Percentiles rank a stretch among this genome's conserved stretches.
phyloP scores from a whole-genome alignment of 1,140 invertebrate species.

The Fopius arisanus region DNA sequence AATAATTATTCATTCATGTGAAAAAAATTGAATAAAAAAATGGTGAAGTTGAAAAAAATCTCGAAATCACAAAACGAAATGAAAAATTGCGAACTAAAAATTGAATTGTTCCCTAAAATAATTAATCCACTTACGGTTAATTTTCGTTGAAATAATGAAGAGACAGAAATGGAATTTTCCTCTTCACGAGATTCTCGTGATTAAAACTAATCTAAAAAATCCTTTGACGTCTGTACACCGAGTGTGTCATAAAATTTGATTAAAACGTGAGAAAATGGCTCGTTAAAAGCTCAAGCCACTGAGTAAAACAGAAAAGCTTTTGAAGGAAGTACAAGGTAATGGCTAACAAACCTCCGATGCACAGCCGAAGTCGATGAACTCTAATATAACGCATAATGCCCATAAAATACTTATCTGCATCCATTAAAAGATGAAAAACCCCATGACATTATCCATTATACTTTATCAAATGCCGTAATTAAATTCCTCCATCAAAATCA shows the following conservation, averaged over 20 bases:
- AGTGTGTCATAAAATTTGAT: background rate
- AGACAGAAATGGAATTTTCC: too few relatives aligned
- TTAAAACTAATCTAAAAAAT: background rate
- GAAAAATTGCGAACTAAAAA: too few relatives aligned
- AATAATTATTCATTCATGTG: too few relatives aligned
- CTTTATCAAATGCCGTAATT: background rate
- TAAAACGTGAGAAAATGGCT: background rate
- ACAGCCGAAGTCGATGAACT: background rate
- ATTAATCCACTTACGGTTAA: too few relatives aligned
- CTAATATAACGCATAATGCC: constrained; percentile 5
- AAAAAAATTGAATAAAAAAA: too few relatives aligned
- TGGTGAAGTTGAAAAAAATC: too few relatives aligned
- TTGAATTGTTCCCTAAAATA: too few relatives aligned
- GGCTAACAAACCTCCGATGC: background rate
- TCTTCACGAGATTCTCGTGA: too few relatives aligned
- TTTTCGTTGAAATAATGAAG: too few relatives aligned
- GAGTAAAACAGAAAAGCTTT: background rate
- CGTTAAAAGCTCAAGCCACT: background rate
- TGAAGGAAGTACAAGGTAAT: background rate
- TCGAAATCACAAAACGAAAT: too few relatives aligned
- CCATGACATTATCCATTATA: background rate
- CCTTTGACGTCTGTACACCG: background rate
- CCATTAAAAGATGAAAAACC: background rate
- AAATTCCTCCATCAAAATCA: background rate
- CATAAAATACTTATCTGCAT: constrained; percentile 1